phyloP scores from a whole-genome alignment of 2,113 vertebrate species.

The Cyphomyrus discorhynchus region DNA sequence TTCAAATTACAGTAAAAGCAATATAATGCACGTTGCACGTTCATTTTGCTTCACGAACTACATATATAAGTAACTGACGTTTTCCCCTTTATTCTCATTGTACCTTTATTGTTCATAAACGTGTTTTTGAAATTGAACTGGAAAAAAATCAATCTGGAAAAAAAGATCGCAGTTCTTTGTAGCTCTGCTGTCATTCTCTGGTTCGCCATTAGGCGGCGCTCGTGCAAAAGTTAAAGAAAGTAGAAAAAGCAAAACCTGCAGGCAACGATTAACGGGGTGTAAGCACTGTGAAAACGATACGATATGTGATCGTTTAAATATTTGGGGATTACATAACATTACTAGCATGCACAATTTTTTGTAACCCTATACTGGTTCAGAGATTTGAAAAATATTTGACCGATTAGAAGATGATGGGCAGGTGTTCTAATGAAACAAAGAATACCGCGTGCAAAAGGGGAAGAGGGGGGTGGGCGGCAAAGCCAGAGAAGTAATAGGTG shows the following conservation, averaged over 20 bases:
- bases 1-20: background rate
- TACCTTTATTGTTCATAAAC: background rate
- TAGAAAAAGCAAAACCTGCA: background rate
- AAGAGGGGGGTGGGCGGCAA: background rate
- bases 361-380: background rate
- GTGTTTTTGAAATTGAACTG: background rate
- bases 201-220: background rate
- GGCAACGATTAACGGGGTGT: background rate
- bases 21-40: background rate
- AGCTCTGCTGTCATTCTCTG: background rate
- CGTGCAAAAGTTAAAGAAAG: background rate
- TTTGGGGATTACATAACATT: background rate
- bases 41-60: background rate
- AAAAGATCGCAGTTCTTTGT: background rate
- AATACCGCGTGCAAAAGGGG: background rate
- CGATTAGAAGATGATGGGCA: background rate
- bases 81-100: background rate
- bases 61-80: background rate
- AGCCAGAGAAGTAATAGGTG: background rate
- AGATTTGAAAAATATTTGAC: background rate
- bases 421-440: background rate
- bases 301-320: background rate
- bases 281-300: background rate
- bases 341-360: background rate
- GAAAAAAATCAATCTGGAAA: background rate